A percentile compares a stretch with the other conserved stretches of the same genome.
phyloP scores from a whole-genome alignment of 2,113 vertebrate species.

The Salvelinus alpinus region DNA sequence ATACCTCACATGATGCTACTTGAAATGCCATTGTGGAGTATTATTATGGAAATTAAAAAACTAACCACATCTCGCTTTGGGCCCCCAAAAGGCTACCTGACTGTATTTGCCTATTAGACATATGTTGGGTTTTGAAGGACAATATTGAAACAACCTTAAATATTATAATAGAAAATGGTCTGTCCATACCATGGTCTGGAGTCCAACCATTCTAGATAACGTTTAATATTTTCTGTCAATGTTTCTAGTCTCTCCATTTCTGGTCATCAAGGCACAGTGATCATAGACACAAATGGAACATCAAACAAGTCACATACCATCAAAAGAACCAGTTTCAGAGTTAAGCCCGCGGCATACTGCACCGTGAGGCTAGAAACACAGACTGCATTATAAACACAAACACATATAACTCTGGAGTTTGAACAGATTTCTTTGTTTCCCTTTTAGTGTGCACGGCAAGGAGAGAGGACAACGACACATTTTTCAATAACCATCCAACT shows the following conservation, averaged over 20 bases:
- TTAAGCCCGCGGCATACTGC: background rate
- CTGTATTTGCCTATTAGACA: too few relatives aligned
- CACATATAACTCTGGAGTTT: background rate
- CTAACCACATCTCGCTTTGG: too few relatives aligned
- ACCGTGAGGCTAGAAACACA: background rate
- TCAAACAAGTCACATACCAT: background rate
- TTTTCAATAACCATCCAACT: constrained; percentile 57
- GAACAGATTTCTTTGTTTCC: constrained; percentile 22
- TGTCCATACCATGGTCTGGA: too few relatives aligned
- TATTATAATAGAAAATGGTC: too few relatives aligned
- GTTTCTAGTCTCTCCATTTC: too few relatives aligned
- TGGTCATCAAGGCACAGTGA: too few relatives aligned
- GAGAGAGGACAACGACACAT: constrained; percentile 44
- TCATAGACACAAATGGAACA: background rate
- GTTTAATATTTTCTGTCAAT: too few relatives aligned
- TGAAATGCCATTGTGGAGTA: background rate
- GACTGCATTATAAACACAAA: constrained; percentile 1
- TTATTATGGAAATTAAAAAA: too few relatives aligned
- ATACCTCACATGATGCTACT: background rate
- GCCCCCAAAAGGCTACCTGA: too few relatives aligned
- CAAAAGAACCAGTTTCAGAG: background rate
- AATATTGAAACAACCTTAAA: too few relatives aligned
- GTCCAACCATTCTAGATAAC: too few relatives aligned
- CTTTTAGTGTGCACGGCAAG: constrained; percentile 28
- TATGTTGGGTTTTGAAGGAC: too few relatives aligned